Evolutionary conservation across 2,888 invertebrate genomes (phyloP), one percentile per base, ranked within the genome.

Genomic region (Sussaba pulchella): DNA sequence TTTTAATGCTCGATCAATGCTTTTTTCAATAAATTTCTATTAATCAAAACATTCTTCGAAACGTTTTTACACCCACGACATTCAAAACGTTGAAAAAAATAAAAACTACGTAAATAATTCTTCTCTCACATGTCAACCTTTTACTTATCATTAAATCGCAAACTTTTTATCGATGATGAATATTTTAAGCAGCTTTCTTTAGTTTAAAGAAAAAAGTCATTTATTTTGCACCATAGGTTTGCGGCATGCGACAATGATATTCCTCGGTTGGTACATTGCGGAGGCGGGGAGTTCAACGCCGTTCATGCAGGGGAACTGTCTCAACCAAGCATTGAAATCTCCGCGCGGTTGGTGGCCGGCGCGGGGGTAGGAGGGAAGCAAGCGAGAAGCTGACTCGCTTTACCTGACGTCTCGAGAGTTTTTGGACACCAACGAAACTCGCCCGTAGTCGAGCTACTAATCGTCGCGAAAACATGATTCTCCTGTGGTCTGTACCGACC

Each of bases 291-390:
- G 19, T 59, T 57, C 47, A 14, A 21, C 47, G 43, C 31, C 8
- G n/a, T 9, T n/a, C 43, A n/a, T 26, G 39, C 31, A 41, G 67
- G 71, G 17, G 64, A 73, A 72, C 54, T 66, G 36, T 54, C 81
- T 79, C 61, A 73, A 81, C 74, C 87, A 78, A 64, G 88, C 88
- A 85, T 88, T 85, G 84, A 89, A 87, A 78, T 88, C 88, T 47
- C 88, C 86, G 77, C 47, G 47, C 39, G 73, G 47, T n/a, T 43
- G 54, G 19, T 59, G 26, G 24, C 31, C 31, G n/a, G n/a, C n/a
- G n/a, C n/a, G n/a, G n/a, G n/a, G n/a, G n/a, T n/a, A n/a, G n/a
- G n/a, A n/a, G 82, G 80, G 77, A 83, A 31, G 19, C 50, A 63
- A 54, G 14, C 19, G 70, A 45, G 66, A 54, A 41, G 57, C 59